Percentiles rank a stretch among this genome's conserved stretches.
Evolutionary conservation across 2,797 vertebrate species (phyloP).

Genomic region (Thamnophis elegans): DNA sequence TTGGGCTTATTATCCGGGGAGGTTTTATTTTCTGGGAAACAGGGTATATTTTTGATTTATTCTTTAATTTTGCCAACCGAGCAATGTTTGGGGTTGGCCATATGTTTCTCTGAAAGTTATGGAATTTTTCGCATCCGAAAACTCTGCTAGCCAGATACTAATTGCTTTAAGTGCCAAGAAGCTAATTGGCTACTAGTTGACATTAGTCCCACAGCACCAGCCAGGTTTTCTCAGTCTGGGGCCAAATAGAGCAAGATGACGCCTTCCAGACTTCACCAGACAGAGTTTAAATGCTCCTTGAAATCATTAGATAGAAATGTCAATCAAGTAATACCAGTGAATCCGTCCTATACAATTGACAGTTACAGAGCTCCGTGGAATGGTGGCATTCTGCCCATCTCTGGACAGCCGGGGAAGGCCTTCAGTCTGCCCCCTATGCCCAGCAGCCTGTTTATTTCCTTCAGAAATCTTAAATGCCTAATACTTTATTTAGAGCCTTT

Average conservation of each 20-base stretch:
- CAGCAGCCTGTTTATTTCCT: neutral
- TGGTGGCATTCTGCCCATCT: neutral
- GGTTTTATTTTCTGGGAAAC: no score
- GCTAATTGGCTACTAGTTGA: neutral
- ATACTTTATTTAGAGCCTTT: neutral
- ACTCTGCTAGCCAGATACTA: neutral
- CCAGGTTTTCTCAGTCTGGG: neutral
- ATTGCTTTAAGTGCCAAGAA: neutral
- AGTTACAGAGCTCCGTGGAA: no score
- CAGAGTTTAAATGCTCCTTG: neutral
- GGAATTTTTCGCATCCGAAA: neutral
- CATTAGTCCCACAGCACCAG: neutral
- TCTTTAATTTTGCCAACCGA: neutral
- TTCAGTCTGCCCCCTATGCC: neutral
- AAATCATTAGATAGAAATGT: neutral
- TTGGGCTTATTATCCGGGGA: no score
- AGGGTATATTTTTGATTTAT: neutral
- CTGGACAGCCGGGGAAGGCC: no score
- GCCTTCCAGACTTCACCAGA: neutral
- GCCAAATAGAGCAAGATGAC: neutral
- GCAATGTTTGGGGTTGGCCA: neutral
- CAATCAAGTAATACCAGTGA: neutral
- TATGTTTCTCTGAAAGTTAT: neutral
- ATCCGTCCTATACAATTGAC: neutral
- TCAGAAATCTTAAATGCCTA: no score